Evolutionary conservation across 2,113 vertebrate genomes (phyloP).

Genomic region (Prolemur simus): DNA sequence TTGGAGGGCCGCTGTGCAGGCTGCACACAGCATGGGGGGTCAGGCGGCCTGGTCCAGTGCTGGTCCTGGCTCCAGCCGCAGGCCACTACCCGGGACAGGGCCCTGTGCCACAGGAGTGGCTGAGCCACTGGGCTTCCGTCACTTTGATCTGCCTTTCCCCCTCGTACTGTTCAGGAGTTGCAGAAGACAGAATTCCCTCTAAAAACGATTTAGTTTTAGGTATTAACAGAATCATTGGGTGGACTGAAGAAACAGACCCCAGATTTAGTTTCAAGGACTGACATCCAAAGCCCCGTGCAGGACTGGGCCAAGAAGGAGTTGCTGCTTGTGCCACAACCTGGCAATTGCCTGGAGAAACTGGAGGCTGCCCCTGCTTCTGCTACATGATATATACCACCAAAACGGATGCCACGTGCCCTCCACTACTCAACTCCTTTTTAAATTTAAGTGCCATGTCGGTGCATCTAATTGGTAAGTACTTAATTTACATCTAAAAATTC

Average conservation of each 20-base stretch:
- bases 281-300: no score
- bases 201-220: not conserved
- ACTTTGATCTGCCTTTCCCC: not conserved
- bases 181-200: not conserved
- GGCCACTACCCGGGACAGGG: rapidly evolving
- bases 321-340: not conserved
- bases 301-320: not conserved
- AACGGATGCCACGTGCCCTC: not conserved
- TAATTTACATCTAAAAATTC: not conserved
- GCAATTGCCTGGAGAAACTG: not conserved
- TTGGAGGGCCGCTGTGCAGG: not conserved
- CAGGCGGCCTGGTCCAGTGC: not conserved
- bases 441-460: not conserved
- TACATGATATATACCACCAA: not conserved
- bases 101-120: not conserved
- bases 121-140: not conserved
- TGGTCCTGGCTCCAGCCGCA: rapidly evolving
- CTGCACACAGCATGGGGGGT: rapidly evolving
- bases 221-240: not conserved
- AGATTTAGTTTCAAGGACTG: not conserved
- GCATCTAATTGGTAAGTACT: not conserved
- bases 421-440: not conserved
- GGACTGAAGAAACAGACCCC: not conserved
- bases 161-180: not conserved
- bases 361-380: not conserved